These are phyloP conservation scores for Osmerus eperlanus DNA, from an alignment of 2,113 vertebrate species.

Conservation along the genomic window DNA sequence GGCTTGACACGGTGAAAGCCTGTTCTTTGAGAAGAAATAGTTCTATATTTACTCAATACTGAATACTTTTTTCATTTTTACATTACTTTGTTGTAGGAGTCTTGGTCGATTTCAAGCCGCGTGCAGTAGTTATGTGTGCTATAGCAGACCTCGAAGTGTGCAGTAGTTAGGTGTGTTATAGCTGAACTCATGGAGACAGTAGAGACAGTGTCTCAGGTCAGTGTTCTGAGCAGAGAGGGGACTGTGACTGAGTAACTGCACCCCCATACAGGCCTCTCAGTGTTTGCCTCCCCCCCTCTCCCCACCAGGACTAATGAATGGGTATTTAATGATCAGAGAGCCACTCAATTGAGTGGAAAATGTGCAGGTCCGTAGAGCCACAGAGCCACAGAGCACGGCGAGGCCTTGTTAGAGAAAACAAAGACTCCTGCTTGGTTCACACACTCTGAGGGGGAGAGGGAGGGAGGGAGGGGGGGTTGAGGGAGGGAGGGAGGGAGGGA, in stretches of 20 bases:
- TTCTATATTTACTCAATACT: too few relatives aligned
- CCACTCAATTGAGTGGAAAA: constrained; percentile 68
- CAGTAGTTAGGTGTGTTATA: too few relatives aligned
- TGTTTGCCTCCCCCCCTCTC: constrained; percentile 39
- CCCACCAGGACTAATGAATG: constrained; percentile 57
- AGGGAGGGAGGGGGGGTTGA: background rate
- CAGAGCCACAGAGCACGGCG: constrained; percentile 40
- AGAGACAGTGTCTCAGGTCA: constrained; percentile 17
- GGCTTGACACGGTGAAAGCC: background rate
- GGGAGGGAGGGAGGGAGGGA: background rate
- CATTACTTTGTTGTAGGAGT: too few relatives aligned
- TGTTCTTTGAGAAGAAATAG: too few relatives aligned
- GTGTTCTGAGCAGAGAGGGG: constrained; percentile 2
- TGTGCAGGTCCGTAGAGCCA: constrained; percentile 41
- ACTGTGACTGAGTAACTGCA: constrained; percentile 18
- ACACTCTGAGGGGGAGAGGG: constrained; percentile 20
- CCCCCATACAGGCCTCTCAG: constrained; percentile 42
- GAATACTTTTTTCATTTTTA: too few relatives aligned
- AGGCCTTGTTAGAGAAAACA: constrained; percentile 50
- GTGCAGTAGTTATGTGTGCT: too few relatives aligned
- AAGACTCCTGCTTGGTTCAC: constrained; percentile 40
- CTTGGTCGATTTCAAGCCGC: too few relatives aligned
- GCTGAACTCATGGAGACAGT: too few relatives aligned
- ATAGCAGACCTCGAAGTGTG: too few relatives aligned
- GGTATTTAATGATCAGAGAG: constrained; percentile 70